These are phyloP conservation scores for Epinotia ramella DNA, from an alignment of 2,888 invertebrate species.

Conservation along the genomic window DNA sequence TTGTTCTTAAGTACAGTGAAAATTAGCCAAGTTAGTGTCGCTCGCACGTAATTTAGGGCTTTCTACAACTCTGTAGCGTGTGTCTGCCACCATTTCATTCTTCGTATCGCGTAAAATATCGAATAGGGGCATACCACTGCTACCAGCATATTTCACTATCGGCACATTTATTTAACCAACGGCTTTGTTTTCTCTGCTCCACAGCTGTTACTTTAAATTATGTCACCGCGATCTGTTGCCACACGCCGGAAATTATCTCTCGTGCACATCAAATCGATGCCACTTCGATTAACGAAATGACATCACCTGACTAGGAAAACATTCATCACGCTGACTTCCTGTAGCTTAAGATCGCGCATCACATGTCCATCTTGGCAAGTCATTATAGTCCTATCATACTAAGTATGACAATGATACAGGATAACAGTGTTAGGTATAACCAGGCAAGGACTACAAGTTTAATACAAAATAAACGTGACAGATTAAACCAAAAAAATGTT, in stretches of 20 bases:
- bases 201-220: slow-evolving; percentile 39
- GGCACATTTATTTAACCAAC: neutral
- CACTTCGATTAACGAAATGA: slow-evolving; percentile 41
- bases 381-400: slow-evolving; percentile 12
- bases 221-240: slow-evolving; percentile 34
- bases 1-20: neutral
- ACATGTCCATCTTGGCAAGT: slow-evolving; percentile 26
- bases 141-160: neutral
- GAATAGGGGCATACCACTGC: neutral
- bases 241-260: slow-evolving; percentile 38
- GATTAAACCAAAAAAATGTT: neutral
- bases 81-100: no score
- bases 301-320: slow-evolving; percentile 40
- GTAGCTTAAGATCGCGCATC: slow-evolving; percentile 31
- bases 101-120: no score
- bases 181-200: slow-evolving; percentile 4
- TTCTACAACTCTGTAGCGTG: neutral
- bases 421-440: neutral
- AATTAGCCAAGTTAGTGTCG: neutral
- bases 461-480: neutral
- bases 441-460: neutral
- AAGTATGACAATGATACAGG: slow-evolving; percentile 1
- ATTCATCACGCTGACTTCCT: slow-evolving; percentile 33
- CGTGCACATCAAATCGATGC: slow-evolving; percentile 44
- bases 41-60: neutral